Evolutionary conservation across 2,113 vertebrate genomes (phyloP), one percentile per base, ranked within the genome.

Genomic region (Tupaia tana): DNA sequence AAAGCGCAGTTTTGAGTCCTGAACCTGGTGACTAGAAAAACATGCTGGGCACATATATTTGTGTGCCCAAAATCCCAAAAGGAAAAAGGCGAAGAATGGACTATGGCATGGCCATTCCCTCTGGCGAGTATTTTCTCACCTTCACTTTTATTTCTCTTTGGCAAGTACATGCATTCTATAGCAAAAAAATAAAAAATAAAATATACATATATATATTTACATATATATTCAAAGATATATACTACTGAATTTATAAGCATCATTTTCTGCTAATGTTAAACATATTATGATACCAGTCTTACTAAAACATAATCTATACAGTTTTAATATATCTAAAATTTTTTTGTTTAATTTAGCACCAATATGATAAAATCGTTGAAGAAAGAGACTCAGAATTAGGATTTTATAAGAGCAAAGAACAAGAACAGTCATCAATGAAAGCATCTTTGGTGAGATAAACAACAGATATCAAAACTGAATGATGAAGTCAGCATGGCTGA

Each of bases 361-460:
- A 99, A 71, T 99, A 99, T 98, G 99, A 99, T 97, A 99, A 98
- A 96, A 98, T 99, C 94, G 98, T 99, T 96, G 99, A 99, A 98
- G 99, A 99, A 98, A 99, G 99, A 97, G 99, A 99, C 91, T 96
- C 98, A 95, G 99, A 99, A 97, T 98, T 99, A 93, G 98, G 98
- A 95, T 97, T 98, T 89, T 98, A 95, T 94, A 99, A 98, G 97
- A 99, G 96, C 54, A 99, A 96, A 97, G 98, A 99, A 94, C 98
- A 97, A 93, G 98, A 99, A 94, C 97, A 98, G 14, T 97, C 97
- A 84, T 98, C 98, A 58, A 34, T 93, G 63, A 99, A 96, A 97
- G 97, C 95, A 92, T 98, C 98, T 93, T 69, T 99, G 99, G 99
- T 99, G 98, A 98, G 98, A 91, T 66, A 7, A 22, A 87, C 24